Base-by-base conservation (phyloP, 2,888 invertebrate species). In the Endotricha flammealis region DNA sequence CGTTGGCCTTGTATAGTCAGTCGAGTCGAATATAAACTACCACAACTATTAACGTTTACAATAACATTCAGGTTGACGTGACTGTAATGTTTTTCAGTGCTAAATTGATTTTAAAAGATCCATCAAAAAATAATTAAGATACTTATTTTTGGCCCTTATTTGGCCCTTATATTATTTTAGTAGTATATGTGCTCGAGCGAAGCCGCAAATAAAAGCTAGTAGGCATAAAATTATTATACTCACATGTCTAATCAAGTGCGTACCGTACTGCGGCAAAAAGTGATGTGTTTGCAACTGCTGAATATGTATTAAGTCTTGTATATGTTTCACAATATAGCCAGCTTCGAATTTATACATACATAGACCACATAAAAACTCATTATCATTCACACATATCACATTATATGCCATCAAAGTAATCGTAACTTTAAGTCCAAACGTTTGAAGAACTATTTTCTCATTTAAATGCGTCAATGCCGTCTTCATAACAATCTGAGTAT, bases 161-260 rank as follows among this genome's bases (percentile, higher is more conserved):
- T n/a, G n/a, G n/a, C n/a, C n/a, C n/a, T n/a, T n/a, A n/a, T n/a
- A n/a, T n/a, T n/a, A n/a, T n/a, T n/a, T n/a, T n/a, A n/a, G n/a
- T n/a, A n/a, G n/a, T n/a, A n/a, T n/a, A n/a, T n/a, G n/a, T n/a
- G n/a, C n/a, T n/a, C n/a, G n/a, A n/a, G n/a, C n/a, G n/a, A n/a
- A n/a, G n/a, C n/a, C n/a, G n/a, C n/a, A n/a, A n/a, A n/a, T n/a
- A n/a, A n/a, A n/a, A n/a, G n/a, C n/a, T n/a, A n/a, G n/a, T n/a
- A n/a, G n/a, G n/a, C n/a, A n/a, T n/a, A n/a, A n/a, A 23, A 16
- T 13, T 29, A 12, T 8, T 8, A 28, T 31, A 53, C 58, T 55
- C 23, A 64, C 64, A 44, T 32, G 23, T 48, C 64, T 46, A 7
- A 62, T 53, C 5, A 60, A 32, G 33, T 64, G 39, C 10, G 16